Evolutionary conservation across 2,797 vertebrate genomes (phyloP), one percentile per base, ranked within the genome.

Genomic region (Lutjanus campechanus): DNA sequence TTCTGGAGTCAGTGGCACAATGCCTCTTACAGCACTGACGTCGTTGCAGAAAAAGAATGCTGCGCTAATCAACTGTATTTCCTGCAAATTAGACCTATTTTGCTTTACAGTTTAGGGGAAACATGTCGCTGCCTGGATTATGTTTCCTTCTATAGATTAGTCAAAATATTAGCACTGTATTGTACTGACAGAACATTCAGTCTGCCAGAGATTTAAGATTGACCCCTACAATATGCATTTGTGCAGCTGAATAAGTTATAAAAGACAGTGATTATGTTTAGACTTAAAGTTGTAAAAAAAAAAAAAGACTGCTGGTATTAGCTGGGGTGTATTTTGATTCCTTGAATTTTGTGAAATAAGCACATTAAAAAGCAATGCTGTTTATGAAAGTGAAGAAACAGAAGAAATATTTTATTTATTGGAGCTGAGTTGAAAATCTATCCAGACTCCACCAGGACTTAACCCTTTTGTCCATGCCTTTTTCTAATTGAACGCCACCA

Each of bases 1-100:
- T 90, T 89, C 76, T 90, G 82, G 82, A 87, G 82, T 84, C 79
- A 40, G 69, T 63, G 51, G 84, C 71, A 81, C 85, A 80, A 69
- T 49, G 41, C 46, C 74, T 91, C 86, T 85, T 76, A 88, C 77
- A 87, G 85, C 78, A 70, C 60, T 67, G 65, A 76, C 61, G 81
- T 66, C 76, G 78, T 81, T 51, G 61, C 49, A 58, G 74, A 62
- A 75, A 72, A 69, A 64, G 60, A 84, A 76, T 43, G 67, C 63
- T n/a, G 72, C 16, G 3, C 49, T 85, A 85, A 85, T 85, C 63
- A 83, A 36, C 43, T 63, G 51, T 20, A 51, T 65, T 55, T 67
- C 58, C 72, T 25, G 8, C 25, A 73, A 79, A 78, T 77, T 16
- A 50, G 71, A 43, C 59, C 44, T 43, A 59, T 76, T 81, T 78